A percentile compares a stretch with the other conserved stretches of the same genome.
phyloP scores from a whole-genome alignment of 1,140 invertebrate species.

The Nasonia vitripennis region DNA sequence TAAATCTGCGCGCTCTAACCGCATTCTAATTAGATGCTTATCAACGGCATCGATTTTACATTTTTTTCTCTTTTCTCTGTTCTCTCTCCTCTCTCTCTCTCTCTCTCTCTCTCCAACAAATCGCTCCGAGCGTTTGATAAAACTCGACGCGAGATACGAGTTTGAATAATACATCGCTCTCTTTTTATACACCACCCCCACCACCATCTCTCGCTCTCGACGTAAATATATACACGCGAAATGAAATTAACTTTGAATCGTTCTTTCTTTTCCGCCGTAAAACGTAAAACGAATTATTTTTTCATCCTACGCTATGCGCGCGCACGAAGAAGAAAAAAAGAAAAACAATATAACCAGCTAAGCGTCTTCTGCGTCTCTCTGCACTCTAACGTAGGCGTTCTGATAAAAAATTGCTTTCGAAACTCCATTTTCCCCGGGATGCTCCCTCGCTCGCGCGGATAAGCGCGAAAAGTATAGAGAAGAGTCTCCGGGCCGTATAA shows the following conservation, averaged over 20 bases:
- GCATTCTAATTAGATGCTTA: neutral
- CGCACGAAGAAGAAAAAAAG: neutral
- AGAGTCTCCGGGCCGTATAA: neutral
- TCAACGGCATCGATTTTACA: neutral
- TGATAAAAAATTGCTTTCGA: constrained; percentile 12
- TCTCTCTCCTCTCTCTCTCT: neutral
- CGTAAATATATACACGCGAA: no score
- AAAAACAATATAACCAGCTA: neutral
- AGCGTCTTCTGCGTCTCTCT: no score
- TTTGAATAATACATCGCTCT: no score
- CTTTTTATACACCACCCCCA: no score
- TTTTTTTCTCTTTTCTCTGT: neutral
- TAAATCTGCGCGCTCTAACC: constrained; percentile 20
- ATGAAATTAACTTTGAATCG: no score
- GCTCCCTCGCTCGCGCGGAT: neutral
- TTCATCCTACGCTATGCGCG: neutral
- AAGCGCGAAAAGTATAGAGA: neutral
- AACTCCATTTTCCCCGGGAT: neutral
- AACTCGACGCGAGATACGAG: neutral
- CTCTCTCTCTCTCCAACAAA: neutral
- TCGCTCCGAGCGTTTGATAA: neutral
- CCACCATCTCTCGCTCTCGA: no score
- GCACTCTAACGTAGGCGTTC: neutral
- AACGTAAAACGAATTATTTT: no score
- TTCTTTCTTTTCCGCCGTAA: no score